A percentile compares a stretch with the other conserved stretches of the same genome.
Conservation (phyloP, 2,113 vertebrate genomes). For the Azemiops feae region DNA sequence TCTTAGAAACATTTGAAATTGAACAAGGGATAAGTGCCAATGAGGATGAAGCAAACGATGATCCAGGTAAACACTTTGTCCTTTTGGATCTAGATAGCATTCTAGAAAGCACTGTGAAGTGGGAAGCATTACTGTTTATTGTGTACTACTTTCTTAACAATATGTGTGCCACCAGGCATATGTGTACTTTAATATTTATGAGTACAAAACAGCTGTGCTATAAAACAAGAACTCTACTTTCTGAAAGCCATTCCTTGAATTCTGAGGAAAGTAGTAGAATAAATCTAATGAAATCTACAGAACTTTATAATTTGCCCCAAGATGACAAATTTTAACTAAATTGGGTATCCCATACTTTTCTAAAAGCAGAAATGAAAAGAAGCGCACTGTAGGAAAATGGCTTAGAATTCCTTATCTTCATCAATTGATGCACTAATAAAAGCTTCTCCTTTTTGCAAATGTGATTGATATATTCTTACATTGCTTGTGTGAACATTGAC, state of each 20-base stretch:
- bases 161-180: background rate
- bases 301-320: background rate
- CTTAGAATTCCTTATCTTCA: background rate
- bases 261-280: background rate
- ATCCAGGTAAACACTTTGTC: slow-evolving; percentile 79
- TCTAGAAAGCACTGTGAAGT: background rate
- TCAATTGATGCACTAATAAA: background rate
- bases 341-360: background rate
- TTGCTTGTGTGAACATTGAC: background rate
- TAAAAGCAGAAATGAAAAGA: background rate
- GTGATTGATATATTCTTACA: background rate
- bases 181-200: background rate
- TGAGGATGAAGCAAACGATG: slow-evolving; percentile 82
- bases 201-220: background rate
- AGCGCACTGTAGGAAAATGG: background rate
- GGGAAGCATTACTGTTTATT: background rate
- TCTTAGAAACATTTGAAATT: slow-evolving; percentile 87
- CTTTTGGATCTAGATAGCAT: background rate
- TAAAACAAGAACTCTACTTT: background rate
- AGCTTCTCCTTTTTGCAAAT: background rate
- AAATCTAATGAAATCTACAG: background rate
- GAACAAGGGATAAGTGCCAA: slow-evolving; percentile 91
- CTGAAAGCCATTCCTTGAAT: background rate
- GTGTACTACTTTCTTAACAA: background rate
- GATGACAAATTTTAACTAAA: background rate